phyloP scores from a whole-genome alignment of 2,113 vertebrate genomes.

The Carollia perspicillata region DNA sequence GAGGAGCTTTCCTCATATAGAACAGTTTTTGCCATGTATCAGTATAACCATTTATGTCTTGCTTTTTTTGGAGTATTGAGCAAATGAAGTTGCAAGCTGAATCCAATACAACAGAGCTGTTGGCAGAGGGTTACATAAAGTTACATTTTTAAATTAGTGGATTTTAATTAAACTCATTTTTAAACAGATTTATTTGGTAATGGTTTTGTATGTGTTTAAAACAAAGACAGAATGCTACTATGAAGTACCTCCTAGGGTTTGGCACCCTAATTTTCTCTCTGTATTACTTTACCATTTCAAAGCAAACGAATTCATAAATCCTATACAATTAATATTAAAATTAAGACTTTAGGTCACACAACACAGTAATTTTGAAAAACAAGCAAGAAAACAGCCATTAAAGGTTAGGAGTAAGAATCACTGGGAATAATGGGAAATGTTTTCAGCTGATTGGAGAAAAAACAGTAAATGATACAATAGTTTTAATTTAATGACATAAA shows the following conservation, averaged over 20 bases:
- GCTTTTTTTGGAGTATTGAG: neutral
- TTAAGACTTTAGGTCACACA: neutral
- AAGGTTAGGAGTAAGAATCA: neutral
- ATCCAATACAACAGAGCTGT: neutral
- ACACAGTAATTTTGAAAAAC: conserved; percentile 7
- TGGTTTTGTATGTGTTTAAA: neutral
- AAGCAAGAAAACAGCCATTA: neutral
- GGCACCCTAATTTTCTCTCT: neutral
- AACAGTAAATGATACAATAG: neutral
- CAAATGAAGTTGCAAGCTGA: neutral
- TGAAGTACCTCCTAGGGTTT: neutral
- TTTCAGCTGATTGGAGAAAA: conserved; percentile 4
- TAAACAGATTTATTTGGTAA: neutral
- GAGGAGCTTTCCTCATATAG: neutral
- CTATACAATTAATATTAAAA: neutral
- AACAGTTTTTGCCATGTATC: neutral
- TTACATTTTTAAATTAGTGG: neutral
- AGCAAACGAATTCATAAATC: neutral
- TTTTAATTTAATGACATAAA: conserved; percentile 21
- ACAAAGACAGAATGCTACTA: conserved; percentile 2
- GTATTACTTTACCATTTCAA: neutral
- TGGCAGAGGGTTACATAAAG: neutral
- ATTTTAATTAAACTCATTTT: neutral
- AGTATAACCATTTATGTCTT: neutral
- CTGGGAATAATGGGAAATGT: neutral